phyloP scores from a whole-genome alignment of 2,888 invertebrate genomes.

The Bombylius discolor region DNA sequence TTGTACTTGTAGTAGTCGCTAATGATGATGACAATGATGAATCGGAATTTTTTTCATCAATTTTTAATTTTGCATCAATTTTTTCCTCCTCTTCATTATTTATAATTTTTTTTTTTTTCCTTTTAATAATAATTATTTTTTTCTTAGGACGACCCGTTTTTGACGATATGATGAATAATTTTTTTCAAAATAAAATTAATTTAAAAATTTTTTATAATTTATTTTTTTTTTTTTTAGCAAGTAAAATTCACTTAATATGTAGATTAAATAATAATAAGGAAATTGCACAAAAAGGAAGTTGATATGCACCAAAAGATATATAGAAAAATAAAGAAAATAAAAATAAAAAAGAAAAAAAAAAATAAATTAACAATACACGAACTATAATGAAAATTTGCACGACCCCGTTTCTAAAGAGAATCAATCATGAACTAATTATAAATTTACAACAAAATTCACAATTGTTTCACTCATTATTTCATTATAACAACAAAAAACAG shows the following conservation, averaged over 20 bases:
- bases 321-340: not conserved
- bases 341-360: not conserved
- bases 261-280: too few species aligned
- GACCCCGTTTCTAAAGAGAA: slow-evolving; percentile 16
- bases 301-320: not conserved
- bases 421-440: slow-evolving; percentile 19
- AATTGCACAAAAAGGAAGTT: too few species aligned
- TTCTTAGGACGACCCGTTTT: slow-evolving; percentile 24
- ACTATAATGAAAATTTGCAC: not conserved
- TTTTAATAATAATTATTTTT: slow-evolving; percentile 21
- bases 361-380: not conserved
- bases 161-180: not conserved
- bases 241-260: too few species aligned
- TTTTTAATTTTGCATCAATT: slow-evolving; percentile 3
- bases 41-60: slow-evolving; percentile 7
- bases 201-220: not conserved
- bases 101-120: slow-evolving; percentile 23
- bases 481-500: too few species aligned
- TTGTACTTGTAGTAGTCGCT: slow-evolving; percentile 8
- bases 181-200: not conserved
- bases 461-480: too few species aligned
- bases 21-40: slow-evolving; percentile 14
- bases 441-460: slow-evolving; percentile 5
- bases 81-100: slow-evolving; percentile 9
- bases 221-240: too few species aligned